Percentiles rank a stretch among this genome's conserved stretches.
Evolutionary conservation across 2,888 invertebrate genomes (phyloP).

Genomic region (Prionchulus punctatus): DNA sequence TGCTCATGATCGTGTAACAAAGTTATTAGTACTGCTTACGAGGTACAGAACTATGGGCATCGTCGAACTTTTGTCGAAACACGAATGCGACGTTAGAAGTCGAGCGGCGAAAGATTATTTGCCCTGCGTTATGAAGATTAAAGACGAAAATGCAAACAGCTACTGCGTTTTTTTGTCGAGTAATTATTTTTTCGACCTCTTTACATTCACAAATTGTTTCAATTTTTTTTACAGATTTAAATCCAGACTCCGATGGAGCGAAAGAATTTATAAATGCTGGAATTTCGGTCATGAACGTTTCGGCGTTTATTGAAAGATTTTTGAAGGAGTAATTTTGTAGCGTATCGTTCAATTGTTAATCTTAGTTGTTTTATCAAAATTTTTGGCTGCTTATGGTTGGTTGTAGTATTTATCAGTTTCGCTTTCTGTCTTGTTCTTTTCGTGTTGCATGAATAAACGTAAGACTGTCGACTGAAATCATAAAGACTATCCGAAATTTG

Average conservation of each 20-base stretch:
- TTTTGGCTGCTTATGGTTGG: no score
- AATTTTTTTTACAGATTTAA: neutral
- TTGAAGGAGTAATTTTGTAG: no score
- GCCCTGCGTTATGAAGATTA: neutral
- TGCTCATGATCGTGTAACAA: constrained; percentile 9
- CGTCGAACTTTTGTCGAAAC: constrained; percentile 7
- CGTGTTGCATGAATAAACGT: no score
- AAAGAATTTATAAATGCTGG: neutral
- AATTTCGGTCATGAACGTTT: neutral
- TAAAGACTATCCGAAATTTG: no score
- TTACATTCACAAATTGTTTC: no score
- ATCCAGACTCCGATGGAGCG: neutral
- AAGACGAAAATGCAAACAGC: neutral
- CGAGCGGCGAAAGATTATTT: constrained; percentile 8
- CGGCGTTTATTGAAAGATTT: neutral
- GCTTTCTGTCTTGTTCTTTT: no score
- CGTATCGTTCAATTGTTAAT: no score
- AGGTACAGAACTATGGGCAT: constrained; percentile 3
- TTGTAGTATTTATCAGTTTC: no score
- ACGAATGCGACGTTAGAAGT: constrained; percentile 7
- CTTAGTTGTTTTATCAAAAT: no score
- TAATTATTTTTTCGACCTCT: no score
- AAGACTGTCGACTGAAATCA: no score
- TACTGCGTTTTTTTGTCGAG: neutral
- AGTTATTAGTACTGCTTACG: constrained; percentile 7